These are phyloP conservation scores for Siniperca knerii DNA, from an alignment of 2,113 vertebrate species.

Conservation along the genomic window DNA sequence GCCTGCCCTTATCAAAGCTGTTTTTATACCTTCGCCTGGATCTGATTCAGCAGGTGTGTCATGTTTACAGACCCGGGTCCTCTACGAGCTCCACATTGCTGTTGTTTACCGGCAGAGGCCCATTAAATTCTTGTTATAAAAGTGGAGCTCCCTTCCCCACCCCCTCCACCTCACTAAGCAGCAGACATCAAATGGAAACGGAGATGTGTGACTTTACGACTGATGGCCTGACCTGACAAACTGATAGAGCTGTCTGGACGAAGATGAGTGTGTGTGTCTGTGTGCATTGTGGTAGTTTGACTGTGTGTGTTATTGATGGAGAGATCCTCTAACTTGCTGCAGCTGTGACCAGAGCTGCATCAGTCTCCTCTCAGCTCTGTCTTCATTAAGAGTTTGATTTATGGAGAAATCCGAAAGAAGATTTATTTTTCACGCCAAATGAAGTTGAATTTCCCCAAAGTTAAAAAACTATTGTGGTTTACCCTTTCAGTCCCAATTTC, in stretches of 20 bases:
- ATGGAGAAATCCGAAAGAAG: slow-evolving; percentile 39
- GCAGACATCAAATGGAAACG: slow-evolving; percentile 71
- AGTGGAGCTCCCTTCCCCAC: background rate
- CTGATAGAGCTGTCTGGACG: slow-evolving; percentile 65
- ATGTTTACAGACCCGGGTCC: slow-evolving; percentile 49
- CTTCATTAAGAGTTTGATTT: slow-evolving; percentile 70
- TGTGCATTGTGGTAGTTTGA: slow-evolving; percentile 40
- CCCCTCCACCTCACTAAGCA: slow-evolving; percentile 39
- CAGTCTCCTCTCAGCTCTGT: slow-evolving; percentile 48
- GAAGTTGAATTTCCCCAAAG: slow-evolving; percentile 32
- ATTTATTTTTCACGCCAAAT: slow-evolving; percentile 49
- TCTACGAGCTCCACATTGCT: slow-evolving; percentile 52
- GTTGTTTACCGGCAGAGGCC: slow-evolving; percentile 64
- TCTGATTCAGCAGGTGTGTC: slow-evolving; percentile 72
- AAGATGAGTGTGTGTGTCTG: slow-evolving; percentile 62
- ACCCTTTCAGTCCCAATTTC: slow-evolving; percentile 8
- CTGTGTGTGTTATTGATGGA: slow-evolving; percentile 66
- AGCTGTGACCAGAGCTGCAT: slow-evolving; percentile 68
- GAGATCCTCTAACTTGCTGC: slow-evolving; percentile 64
- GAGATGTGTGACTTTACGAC: slow-evolving; percentile 72
- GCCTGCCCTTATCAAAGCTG: slow-evolving; percentile 76
- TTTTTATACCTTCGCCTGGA: slow-evolving; percentile 48
- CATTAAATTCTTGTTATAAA: slow-evolving; percentile 54
- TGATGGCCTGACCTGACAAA: slow-evolving; percentile 54
- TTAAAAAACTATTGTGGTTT: slow-evolving; percentile 24